Conservation (phyloP, 2,797 vertebrate genomes). For the Myripristis jacobus region DNA sequence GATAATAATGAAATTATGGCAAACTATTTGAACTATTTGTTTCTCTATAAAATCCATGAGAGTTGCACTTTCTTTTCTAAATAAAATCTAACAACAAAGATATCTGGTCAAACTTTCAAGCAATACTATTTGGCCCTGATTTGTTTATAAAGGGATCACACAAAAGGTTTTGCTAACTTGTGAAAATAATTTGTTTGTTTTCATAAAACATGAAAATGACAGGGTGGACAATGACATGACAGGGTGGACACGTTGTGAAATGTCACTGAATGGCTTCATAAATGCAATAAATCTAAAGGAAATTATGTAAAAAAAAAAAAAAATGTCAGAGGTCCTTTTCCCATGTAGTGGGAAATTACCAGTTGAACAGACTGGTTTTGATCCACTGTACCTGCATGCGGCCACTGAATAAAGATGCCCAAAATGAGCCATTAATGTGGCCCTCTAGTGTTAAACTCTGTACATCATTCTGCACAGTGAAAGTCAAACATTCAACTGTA, state of each 20-base stretch:
- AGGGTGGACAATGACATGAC: conserved; percentile 28
- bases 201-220: conserved; percentile 27
- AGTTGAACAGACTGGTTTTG: conserved; percentile 29
- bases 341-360: conserved; percentile 18
- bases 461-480: conserved; percentile 27
- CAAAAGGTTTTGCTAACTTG: conserved; percentile 27
- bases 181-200: conserved; percentile 39
- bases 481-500: conserved; percentile 42
- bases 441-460: conserved; percentile 16
- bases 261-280: conserved; percentile 25
- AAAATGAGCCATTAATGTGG: conserved; percentile 15
- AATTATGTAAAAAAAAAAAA: conserved; percentile 9
- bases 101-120: conserved; percentile 38
- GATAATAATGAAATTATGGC: conserved; percentile 25
- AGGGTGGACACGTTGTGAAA: conserved; percentile 28
- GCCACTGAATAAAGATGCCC: conserved; percentile 13
- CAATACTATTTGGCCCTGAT: conserved; percentile 30
- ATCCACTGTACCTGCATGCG: conserved; percentile 23
- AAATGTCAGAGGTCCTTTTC: conserved; percentile 5
- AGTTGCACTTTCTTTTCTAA: conserved; percentile 34
- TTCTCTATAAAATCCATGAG: conserved; percentile 1
- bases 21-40: conserved; percentile 23
- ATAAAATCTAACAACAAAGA: conserved; percentile 43
- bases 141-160: conserved; percentile 30
- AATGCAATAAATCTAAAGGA: conserved; percentile 17